These are phyloP conservation scores for Fistularia tabacaria DNA, from an alignment of 2,797 vertebrate species.

Conservation along the genomic window DNA sequence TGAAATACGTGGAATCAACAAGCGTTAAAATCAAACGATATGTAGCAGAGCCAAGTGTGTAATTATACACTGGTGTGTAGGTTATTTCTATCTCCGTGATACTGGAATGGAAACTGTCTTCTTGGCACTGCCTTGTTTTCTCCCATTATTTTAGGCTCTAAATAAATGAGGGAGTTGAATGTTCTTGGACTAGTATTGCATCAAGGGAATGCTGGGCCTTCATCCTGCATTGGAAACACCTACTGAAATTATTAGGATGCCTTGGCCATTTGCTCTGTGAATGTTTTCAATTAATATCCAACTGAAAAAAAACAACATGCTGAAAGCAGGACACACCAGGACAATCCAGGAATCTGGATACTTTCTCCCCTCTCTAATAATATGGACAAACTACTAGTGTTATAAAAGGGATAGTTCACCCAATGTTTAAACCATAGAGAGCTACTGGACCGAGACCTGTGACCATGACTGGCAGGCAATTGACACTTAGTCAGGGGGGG, in stretches of 20 bases:
- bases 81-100: slow-evolving; percentile 12
- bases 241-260: slow-evolving; percentile 43
- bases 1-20: slow-evolving; percentile 33
- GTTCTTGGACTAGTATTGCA: slow-evolving; percentile 41
- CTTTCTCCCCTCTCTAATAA: slow-evolving; percentile 8
- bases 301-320: slow-evolving; percentile 1
- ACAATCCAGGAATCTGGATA: slow-evolving; percentile 13
- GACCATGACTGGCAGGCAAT: slow-evolving; percentile 13
- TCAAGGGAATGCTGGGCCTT: slow-evolving; percentile 40
- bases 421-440: slow-evolving; percentile 9
- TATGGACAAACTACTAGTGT: slow-evolving; percentile 4
- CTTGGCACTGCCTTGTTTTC: slow-evolving; percentile 25
- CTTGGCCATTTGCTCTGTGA: slow-evolving; percentile 34
- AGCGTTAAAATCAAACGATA: neutral
- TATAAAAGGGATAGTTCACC: slow-evolving; percentile 1
- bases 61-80: slow-evolving; percentile 7
- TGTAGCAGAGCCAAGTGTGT: neutral
- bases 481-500: neutral
- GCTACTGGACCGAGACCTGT: slow-evolving; percentile 15
- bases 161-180: slow-evolving; percentile 36
- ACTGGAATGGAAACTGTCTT: slow-evolving; percentile 21
- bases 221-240: slow-evolving; percentile 36
- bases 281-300: slow-evolving; percentile 49
- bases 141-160: slow-evolving; percentile 29
- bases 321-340: slow-evolving; percentile 17